Evolutionary conservation across 2,797 vertebrate species (phyloP).

Genomic region (Lacerta viridis): DNA sequence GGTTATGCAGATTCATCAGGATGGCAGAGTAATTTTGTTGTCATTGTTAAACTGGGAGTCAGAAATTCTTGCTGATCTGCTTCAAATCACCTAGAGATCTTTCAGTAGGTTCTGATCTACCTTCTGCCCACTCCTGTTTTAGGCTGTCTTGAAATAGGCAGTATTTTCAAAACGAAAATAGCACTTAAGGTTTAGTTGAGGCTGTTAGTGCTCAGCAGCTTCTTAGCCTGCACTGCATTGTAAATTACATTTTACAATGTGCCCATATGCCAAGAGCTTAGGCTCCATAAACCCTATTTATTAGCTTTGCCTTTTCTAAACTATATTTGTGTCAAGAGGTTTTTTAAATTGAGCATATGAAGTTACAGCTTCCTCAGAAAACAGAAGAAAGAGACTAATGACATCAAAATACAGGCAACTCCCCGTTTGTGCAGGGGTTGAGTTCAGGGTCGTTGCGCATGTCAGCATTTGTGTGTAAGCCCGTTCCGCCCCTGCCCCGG

Average conservation of each 20-base stretch:
- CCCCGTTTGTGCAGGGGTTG: too few relatives aligned
- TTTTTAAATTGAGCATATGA: not conserved
- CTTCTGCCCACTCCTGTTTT: not conserved
- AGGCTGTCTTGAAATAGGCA: not conserved
- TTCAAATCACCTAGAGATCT: too few relatives aligned
- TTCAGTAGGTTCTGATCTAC: not conserved
- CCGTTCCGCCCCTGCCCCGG: too few relatives aligned
- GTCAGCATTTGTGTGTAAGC: too few relatives aligned
- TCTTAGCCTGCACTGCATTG: not conserved
- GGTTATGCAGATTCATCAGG: too few relatives aligned
- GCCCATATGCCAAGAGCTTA: not conserved
- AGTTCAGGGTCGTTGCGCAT: too few relatives aligned
- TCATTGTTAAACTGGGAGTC: too few relatives aligned
- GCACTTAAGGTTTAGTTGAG: not conserved
- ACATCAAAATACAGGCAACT: not conserved
- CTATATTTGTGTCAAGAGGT: not conserved
- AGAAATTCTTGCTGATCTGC: too few relatives aligned
- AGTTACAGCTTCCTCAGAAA: not conserved
- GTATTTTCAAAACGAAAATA: not conserved
- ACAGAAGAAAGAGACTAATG: not conserved
- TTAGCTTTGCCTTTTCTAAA: not conserved
- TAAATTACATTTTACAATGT: not conserved
- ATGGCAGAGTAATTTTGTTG: too few relatives aligned
- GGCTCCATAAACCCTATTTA: not conserved
- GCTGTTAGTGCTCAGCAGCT: not conserved